A percentile compares a stretch with the other conserved stretches of the same genome.
Evolutionary conservation across 2,797 vertebrate species (phyloP).

Genomic region (Octomys mimax): DNA sequence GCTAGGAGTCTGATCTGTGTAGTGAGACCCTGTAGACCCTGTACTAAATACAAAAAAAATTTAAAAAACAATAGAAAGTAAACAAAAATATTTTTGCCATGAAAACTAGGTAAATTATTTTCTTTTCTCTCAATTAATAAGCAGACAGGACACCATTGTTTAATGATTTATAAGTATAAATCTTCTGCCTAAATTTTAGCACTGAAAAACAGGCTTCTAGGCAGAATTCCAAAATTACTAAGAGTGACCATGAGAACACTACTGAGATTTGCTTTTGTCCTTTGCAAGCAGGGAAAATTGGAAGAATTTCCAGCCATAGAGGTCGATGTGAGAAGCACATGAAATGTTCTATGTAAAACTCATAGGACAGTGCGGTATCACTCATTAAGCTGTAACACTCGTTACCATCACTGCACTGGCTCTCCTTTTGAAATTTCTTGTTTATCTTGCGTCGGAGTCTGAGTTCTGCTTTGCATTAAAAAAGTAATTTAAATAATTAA

Average conservation of each 20-base stretch:
- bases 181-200: background rate
- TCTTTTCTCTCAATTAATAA: constrained; percentile 1
- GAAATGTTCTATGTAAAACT: background rate
- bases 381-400: background rate
- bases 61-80: background rate
- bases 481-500: constrained; percentile 36
- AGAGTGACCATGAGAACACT: background rate
- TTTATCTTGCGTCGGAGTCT: background rate
- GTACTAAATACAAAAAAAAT: too few relatives aligned
- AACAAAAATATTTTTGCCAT: background rate
- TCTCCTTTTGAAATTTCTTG: constrained; percentile 12
- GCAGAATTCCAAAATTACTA: background rate
- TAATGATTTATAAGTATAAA: background rate
- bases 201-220: background rate
- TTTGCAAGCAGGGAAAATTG: background rate
- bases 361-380: background rate
- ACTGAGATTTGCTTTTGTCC: background rate
- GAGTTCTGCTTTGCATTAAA: background rate
- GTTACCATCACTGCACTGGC: background rate
- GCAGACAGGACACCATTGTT: background rate
- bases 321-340: background rate
- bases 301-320: background rate
- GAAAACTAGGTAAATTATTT: background rate
- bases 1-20: too few relatives aligned
- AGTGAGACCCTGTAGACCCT: too few relatives aligned